Evolutionary conservation across 2,888 invertebrate genomes (phyloP).

Genomic region (Holacanthella duospinosa): DNA sequence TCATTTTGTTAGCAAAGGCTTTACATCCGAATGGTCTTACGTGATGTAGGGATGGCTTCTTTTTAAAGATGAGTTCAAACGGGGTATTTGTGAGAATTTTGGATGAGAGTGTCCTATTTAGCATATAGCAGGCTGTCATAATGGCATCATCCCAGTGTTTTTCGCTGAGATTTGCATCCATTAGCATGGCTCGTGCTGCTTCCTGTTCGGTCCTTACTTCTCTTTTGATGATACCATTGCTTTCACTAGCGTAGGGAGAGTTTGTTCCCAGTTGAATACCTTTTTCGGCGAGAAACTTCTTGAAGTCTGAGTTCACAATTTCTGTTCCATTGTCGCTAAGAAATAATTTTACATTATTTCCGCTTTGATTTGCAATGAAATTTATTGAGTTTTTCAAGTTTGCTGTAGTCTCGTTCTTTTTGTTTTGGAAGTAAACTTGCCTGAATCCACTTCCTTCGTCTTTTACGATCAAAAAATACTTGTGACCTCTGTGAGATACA

Average conservation of each 20-base stretch:
- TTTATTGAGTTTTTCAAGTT: no score
- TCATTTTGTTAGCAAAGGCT: no score
- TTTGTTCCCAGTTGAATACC: constrained; percentile 11
- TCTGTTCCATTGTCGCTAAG: constrained; percentile 17
- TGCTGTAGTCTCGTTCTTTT: constrained; percentile 6
- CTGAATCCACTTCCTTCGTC: no score
- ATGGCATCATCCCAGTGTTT: no score
- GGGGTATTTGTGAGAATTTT: constrained; percentile 14
- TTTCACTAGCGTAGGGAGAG: constrained; percentile 5
- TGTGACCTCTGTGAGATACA: no score
- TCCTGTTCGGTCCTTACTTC: constrained; percentile 37
- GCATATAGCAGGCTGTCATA: constrained; percentile 39
- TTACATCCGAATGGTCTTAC: constrained; percentile 32
- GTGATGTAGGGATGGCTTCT: constrained; percentile 35
- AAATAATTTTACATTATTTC: constrained; percentile 11
- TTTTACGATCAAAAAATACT: constrained; percentile 17
- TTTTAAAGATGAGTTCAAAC: constrained; percentile 34
- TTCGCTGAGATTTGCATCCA: constrained; percentile 31
- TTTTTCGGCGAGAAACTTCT: constrained; percentile 9
- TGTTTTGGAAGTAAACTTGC: constrained; percentile 13
- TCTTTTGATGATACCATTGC: not conserved
- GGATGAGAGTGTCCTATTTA: constrained; percentile 36
- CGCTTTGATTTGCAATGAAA: constrained; percentile 14
- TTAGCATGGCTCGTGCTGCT: constrained; percentile 39
- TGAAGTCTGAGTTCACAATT: constrained; percentile 8